Evolutionary conservation across 2,113 vertebrate species (phyloP).

Genomic region (Piliocolobus tephrosceles): DNA sequence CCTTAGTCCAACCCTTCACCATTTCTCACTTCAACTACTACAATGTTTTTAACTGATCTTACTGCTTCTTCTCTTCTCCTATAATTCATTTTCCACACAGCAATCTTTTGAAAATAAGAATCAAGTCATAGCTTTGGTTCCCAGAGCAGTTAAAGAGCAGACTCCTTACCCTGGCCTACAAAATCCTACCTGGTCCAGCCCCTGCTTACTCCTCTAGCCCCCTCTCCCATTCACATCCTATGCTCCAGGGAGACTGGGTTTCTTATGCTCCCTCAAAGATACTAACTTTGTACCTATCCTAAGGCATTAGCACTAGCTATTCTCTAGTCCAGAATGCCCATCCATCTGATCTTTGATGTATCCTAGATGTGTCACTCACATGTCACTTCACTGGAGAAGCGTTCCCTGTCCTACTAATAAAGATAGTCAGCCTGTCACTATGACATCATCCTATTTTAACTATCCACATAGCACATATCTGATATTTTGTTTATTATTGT

Average conservation of each 20-base stretch:
- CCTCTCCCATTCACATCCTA: neutral
- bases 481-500: neutral
- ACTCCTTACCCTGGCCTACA: neutral
- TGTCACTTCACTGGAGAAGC: neutral
- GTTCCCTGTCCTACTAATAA: neutral
- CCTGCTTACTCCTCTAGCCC: neutral
- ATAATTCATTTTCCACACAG: neutral
- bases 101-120: neutral
- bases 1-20: neutral
- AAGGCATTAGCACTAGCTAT: neutral
- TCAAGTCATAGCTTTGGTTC: neutral
- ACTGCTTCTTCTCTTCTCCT: neutral
- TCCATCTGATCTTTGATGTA: neutral
- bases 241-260: neutral
- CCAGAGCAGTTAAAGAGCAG: neutral
- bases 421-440: neutral
- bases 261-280: neutral
- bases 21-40: neutral
- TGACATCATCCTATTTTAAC: neutral
- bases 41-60: neutral
- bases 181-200: neutral
- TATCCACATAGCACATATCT: neutral
- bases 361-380: neutral
- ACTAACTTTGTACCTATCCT: neutral
- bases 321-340: neutral